Evolutionary conservation across 2,888 invertebrate species (phyloP).

Genomic region (Parnassius orleans): DNA sequence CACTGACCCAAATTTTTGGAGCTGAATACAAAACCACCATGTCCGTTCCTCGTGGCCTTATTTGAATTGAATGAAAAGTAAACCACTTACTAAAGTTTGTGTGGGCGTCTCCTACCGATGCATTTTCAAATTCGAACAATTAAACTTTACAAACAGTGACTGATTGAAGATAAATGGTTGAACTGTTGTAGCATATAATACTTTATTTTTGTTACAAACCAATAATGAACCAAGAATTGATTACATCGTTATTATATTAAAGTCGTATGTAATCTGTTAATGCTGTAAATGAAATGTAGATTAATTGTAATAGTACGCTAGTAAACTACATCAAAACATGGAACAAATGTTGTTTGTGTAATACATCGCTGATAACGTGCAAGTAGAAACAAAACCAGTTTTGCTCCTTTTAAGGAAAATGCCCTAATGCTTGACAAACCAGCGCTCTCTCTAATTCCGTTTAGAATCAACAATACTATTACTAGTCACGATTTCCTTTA

Average conservation of each 20-base stretch:
- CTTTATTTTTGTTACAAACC: conserved; percentile 11
- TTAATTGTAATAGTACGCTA: not conserved
- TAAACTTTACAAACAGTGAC: conserved; percentile 43
- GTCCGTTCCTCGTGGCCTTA: conserved; percentile 34
- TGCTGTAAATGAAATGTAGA: not conserved
- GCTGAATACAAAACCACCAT: conserved; percentile 6
- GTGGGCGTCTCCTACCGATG: conserved; percentile 46
- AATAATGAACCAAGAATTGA: conserved; percentile 8
- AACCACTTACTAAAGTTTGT: conserved; percentile 35
- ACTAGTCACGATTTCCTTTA: too few relatives aligned
- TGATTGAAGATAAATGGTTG: conserved; percentile 35
- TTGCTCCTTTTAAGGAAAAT: conserved; percentile 20
- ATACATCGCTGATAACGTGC: conserved; percentile 20
- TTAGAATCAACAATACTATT: not conserved
- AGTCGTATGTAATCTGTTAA: too few relatives aligned
- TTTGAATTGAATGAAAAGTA: conserved; percentile 62
- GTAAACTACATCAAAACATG: conserved; percentile 12
- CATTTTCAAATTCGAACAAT: conserved; percentile 50
- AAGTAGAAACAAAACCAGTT: conserved; percentile 21
- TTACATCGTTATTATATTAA: too few relatives aligned
- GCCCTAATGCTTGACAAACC: conserved; percentile 17
- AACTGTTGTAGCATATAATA: conserved; percentile 36
- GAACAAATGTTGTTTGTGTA: conserved; percentile 25
- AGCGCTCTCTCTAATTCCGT: conserved; percentile 6
- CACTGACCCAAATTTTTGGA: conserved; percentile 16